Conservation (phyloP, 1,140 invertebrate genomes). For the Thaumetopoea pityocampa region DNA sequence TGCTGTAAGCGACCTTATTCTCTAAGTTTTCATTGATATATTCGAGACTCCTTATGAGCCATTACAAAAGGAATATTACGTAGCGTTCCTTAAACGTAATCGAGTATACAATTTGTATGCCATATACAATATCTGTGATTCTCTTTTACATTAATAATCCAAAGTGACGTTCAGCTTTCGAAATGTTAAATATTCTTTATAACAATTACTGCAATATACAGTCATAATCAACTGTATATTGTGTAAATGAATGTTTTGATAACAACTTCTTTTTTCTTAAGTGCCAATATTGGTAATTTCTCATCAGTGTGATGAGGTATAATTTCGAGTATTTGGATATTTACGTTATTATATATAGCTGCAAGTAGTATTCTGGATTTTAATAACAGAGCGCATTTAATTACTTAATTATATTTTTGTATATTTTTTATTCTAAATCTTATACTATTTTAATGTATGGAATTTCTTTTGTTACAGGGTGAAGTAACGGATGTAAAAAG, state of each 20-base stretch:
- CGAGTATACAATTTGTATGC: too few species aligned
- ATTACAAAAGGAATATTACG: too few species aligned
- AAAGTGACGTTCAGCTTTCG: neutral
- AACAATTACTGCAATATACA: conserved; percentile 5
- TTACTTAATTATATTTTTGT: too few species aligned
- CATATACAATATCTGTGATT: conserved; percentile 6
- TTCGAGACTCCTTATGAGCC: too few species aligned
- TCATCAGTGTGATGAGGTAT: neutral
- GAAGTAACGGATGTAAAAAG: conserved; percentile 24
- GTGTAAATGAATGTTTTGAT: conserved; percentile 6
- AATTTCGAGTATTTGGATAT: conserved; percentile 10
- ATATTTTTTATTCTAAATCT: too few species aligned
- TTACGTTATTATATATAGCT: conserved; percentile 5
- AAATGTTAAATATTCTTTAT: conserved; percentile 1
- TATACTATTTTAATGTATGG: conserved; percentile 7
- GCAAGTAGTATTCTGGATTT: conserved; percentile 2
- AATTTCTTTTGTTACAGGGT: conserved; percentile 32
- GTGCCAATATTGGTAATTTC: conserved; percentile 5
- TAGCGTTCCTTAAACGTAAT: too few species aligned
- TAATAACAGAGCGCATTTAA: neutral
- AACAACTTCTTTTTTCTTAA: conserved; percentile 9
- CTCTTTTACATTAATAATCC: conserved; percentile 2
- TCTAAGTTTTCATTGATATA: too few species aligned
- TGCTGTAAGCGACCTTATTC: too few species aligned
- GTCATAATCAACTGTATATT: neutral